phyloP scores from a whole-genome alignment of 2,888 invertebrate genomes.

The Dynastes hyllus region DNA sequence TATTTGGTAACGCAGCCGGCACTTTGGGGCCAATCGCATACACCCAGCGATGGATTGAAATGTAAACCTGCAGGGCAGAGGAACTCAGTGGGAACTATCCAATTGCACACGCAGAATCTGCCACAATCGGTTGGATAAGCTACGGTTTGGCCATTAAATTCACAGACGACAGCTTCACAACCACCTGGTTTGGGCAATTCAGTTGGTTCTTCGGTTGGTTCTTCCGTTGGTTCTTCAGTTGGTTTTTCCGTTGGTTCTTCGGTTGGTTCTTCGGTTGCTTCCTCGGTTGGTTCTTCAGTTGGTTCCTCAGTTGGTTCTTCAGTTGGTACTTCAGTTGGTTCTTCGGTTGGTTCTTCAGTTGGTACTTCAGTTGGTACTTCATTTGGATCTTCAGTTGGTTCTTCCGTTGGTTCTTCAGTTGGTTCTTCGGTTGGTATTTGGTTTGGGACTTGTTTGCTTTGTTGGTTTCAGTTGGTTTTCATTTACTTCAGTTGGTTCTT shows the following conservation, averaged over 20 bases:
- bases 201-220: background rate
- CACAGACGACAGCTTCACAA: background rate
- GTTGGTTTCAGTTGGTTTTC: background rate
- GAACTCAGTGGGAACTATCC: slow-evolving; percentile 7
- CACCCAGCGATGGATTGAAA: slow-evolving; percentile 7
- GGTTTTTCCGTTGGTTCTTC: background rate
- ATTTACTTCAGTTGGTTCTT: background rate
- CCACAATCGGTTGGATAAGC: background rate
- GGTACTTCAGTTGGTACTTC: background rate
- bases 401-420: background rate
- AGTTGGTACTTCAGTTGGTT: background rate
- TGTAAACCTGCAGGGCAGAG: background rate
- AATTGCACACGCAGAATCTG: slow-evolving; percentile 8
- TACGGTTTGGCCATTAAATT: background rate
- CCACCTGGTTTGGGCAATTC: background rate
- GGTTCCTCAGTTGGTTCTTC: background rate
- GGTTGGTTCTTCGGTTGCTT: background rate
- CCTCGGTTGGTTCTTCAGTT: background rate
- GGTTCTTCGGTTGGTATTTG: background rate
- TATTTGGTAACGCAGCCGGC: background rate
- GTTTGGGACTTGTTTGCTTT: too few relatives aligned
- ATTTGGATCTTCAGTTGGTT: background rate
- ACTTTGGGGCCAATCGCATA: slow-evolving; percentile 7
- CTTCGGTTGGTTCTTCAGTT: background rate
- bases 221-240: background rate